These are phyloP conservation scores for Ophonus ardosiacus DNA, from an alignment of 2,888 invertebrate genomes.

Conservation along the genomic window DNA sequence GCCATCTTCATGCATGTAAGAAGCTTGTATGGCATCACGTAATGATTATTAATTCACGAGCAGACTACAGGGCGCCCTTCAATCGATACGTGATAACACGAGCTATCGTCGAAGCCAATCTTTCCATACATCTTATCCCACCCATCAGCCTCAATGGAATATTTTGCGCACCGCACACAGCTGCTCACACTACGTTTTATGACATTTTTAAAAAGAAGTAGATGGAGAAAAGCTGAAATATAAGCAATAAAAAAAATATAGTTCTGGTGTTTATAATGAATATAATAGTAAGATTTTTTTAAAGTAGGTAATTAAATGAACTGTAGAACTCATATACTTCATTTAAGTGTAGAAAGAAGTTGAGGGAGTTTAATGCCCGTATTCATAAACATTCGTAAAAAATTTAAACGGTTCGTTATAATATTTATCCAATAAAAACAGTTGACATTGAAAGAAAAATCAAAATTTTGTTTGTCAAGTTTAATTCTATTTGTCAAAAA, in stretches of 20 bases:
- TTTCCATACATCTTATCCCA: slow-evolving; percentile 11
- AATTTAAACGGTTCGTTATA: too few relatives aligned
- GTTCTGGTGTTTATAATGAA: too few relatives aligned
- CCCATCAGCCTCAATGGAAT: slow-evolving; percentile 17
- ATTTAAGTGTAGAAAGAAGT: too few relatives aligned
- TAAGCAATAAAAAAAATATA: not conserved
- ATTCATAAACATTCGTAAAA: too few relatives aligned
- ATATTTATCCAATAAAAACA: too few relatives aligned
- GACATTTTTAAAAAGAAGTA: not conserved
- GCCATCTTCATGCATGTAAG: slow-evolving; percentile 52
- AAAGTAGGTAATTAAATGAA: too few relatives aligned
- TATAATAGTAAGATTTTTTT: too few relatives aligned
- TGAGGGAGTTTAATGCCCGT: too few relatives aligned
- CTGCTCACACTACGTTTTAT: not conserved
- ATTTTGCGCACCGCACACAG: not conserved
- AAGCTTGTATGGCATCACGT: slow-evolving; percentile 53
- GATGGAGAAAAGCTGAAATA: not conserved
- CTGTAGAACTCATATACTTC: too few relatives aligned
- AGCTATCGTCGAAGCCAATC: slow-evolving; percentile 53
- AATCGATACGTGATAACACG: slow-evolving; percentile 60
- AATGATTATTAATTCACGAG: slow-evolving; percentile 58
- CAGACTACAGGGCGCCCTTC: slow-evolving; percentile 39
- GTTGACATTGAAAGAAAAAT: too few relatives aligned
- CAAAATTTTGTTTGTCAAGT: too few relatives aligned
- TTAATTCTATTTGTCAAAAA: too few relatives aligned